Conservation (phyloP, 2,888 invertebrate genomes). For the Thymelicus sylvestris region DNA sequence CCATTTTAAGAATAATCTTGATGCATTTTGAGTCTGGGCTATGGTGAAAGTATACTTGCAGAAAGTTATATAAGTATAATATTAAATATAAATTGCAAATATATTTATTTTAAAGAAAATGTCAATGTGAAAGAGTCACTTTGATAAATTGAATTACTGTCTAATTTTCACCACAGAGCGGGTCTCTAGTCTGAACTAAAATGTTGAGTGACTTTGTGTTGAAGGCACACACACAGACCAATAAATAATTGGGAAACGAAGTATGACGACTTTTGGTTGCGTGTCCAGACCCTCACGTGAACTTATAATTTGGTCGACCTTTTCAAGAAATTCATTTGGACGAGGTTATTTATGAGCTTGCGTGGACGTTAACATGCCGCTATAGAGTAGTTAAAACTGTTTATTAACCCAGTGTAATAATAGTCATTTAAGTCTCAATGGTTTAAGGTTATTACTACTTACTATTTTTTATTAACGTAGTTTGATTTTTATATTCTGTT, state of each 20-base stretch:
- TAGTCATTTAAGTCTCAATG: not conserved
- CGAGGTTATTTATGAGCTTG: constrained; percentile 65
- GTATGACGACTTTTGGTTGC: constrained; percentile 65
- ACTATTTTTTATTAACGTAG: not conserved
- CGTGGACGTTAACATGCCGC: constrained; percentile 61
- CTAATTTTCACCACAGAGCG: too few relatives aligned
- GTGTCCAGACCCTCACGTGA: constrained; percentile 75
- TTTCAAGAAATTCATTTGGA: constrained; percentile 81
- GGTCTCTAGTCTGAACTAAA: too few relatives aligned
- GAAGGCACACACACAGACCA: not conserved
- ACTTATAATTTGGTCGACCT: constrained; percentile 81
- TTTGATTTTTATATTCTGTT: too few relatives aligned
- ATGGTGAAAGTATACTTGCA: too few relatives aligned
- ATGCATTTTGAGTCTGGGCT: too few relatives aligned
- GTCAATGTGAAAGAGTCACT: not conserved
- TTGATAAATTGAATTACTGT: too few relatives aligned
- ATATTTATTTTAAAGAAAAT: too few relatives aligned
- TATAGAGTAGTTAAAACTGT: constrained; percentile 65
- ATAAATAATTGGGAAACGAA: constrained; percentile 38
- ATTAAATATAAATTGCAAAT: too few relatives aligned
- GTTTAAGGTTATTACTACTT: not conserved
- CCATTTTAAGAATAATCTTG: too few relatives aligned
- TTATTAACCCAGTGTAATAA: constrained; percentile 45
- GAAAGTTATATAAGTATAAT: too few relatives aligned
- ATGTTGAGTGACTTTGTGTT: not conserved